These are phyloP conservation scores for Proterorhinus semilunaris DNA, from an alignment of 2,113 vertebrate species.

Conservation along the genomic window DNA sequence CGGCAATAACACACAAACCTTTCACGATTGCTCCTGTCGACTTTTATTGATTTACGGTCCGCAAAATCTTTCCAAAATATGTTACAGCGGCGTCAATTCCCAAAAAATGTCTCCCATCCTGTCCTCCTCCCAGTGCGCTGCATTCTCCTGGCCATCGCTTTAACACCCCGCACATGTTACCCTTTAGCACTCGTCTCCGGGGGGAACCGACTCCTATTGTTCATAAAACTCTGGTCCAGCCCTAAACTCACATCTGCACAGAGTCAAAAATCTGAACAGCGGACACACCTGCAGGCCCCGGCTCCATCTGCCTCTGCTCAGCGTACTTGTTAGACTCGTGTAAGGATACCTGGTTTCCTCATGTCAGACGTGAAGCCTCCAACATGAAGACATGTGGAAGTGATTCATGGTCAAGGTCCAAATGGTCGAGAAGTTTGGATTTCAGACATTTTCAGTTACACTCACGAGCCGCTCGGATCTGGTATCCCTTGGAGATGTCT, in stretches of 20 bases:
- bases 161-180: constrained; percentile 72
- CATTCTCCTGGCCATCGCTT: constrained; percentile 24
- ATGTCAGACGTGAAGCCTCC: constrained; percentile 27
- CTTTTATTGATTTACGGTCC: constrained; percentile 28
- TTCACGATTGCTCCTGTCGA: too few species aligned
- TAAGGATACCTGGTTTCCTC: constrained; percentile 16
- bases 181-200: constrained; percentile 57
- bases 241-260: constrained; percentile 5
- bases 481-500: not conserved
- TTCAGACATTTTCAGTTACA: constrained; percentile 22
- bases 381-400: constrained; percentile 70
- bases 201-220: constrained; percentile 60
- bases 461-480: constrained; percentile 38
- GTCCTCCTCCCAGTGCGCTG: constrained; percentile 40
- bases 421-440: constrained; percentile 39
- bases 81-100: not conserved
- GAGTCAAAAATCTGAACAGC: not conserved
- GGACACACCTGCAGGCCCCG: not conserved
- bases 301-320: not conserved
- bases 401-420: constrained; percentile 64
- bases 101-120: constrained; percentile 4
- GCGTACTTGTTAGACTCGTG: constrained; percentile 7
- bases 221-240: constrained; percentile 59
- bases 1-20: too few species aligned
- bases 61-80: constrained; percentile 35